phyloP scores from a whole-genome alignment of 2,113 vertebrate genomes.

The Neodontobutis hainanensis region DNA sequence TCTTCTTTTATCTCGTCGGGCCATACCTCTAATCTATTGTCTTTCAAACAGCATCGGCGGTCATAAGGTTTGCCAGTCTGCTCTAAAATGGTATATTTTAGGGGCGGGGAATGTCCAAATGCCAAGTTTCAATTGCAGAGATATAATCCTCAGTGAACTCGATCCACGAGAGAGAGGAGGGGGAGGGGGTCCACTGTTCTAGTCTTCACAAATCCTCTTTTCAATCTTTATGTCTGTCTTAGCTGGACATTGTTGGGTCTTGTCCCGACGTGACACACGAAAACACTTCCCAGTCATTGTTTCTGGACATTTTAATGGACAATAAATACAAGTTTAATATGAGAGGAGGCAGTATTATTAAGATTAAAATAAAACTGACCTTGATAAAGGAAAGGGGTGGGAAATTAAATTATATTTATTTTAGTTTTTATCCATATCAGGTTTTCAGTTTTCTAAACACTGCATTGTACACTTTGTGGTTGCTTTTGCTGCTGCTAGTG shows the following conservation, averaged over 20 bases:
- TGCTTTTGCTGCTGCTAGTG: too few species aligned
- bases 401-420: too few species aligned
- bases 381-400: too few species aligned
- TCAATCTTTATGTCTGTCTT: conserved; percentile 59
- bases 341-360: too few species aligned
- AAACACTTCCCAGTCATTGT: too few species aligned
- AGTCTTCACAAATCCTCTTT: conserved; percentile 70
- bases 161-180: conserved; percentile 22
- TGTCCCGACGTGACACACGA: too few species aligned
- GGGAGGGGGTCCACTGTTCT: conserved; percentile 40
- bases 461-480: too few species aligned
- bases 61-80: conserved; percentile 33
- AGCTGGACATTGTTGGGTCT: conserved; percentile 34
- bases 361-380: too few species aligned
- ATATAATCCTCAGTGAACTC: conserved; percentile 62
- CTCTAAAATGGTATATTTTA: conserved; percentile 46
- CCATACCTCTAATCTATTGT: conserved; percentile 11
- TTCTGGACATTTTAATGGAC: too few species aligned
- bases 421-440: too few species aligned
- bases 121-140: conserved; percentile 66
- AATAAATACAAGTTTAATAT: too few species aligned
- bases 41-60: conserved; percentile 12
- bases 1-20: not conserved
- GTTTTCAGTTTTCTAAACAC: too few species aligned
- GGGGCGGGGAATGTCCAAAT: conserved; percentile 50